Evolutionary conservation across 2,888 invertebrate genomes (phyloP).

Genomic region (Lithophane ornitopus): DNA sequence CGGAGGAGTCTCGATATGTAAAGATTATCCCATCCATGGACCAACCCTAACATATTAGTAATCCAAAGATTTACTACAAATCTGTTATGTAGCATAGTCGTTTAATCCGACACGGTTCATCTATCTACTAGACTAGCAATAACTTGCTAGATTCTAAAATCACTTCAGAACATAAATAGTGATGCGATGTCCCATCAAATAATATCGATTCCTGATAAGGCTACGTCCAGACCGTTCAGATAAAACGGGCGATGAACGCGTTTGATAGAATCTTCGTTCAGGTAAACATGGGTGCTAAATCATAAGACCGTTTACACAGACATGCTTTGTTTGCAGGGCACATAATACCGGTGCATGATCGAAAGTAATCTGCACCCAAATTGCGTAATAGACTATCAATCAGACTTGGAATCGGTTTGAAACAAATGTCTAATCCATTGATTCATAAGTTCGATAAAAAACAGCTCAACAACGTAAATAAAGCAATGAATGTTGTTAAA

Average conservation of each 20-base stretch:
- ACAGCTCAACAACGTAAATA: too few relatives aligned
- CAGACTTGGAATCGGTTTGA: too few relatives aligned
- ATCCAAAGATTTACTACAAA: slow-evolving; percentile 35
- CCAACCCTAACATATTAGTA: slow-evolving; percentile 4
- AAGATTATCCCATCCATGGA: too few relatives aligned
- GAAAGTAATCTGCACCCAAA: not conserved
- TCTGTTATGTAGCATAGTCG: not conserved
- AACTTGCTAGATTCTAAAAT: slow-evolving; percentile 37
- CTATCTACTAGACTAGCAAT: slow-evolving; percentile 16
- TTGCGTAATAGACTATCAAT: too few relatives aligned
- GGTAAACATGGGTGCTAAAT: slow-evolving; percentile 9
- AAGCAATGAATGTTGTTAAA: too few relatives aligned
- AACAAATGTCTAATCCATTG: too few relatives aligned
- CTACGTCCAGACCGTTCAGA: not conserved
- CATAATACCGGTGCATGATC: not conserved
- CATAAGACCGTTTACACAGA: not conserved
- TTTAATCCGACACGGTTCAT: slow-evolving; percentile 27
- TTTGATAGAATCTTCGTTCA: not conserved
- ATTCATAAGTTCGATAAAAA: too few relatives aligned
- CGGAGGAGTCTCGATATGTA: too few relatives aligned
- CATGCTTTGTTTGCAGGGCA: not conserved
- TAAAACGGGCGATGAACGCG: slow-evolving; percentile 1
- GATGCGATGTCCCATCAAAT: slow-evolving; percentile 14
- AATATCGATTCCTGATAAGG: slow-evolving; percentile 15
- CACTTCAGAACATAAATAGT: slow-evolving; percentile 29